phyloP scores from a whole-genome alignment of 2,888 invertebrate genomes.

The Phaonia tiefii region DNA sequence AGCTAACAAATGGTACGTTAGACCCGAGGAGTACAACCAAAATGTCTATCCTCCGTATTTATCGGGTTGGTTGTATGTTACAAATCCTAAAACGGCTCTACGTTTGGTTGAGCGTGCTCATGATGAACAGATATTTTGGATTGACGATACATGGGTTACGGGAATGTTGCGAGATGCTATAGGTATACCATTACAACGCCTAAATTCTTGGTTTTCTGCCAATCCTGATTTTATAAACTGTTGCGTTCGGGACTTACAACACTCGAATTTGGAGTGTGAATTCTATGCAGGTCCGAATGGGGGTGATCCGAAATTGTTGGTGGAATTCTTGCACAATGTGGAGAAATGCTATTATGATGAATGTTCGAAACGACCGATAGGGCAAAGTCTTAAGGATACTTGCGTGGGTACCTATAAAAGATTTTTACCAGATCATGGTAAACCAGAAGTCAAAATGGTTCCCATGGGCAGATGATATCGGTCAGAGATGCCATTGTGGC shows the following conservation, averaged over 20 bases:
- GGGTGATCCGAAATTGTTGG: slow-evolving; percentile 86
- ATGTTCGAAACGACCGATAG: slow-evolving; percentile 82
- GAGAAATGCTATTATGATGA: slow-evolving; percentile 83
- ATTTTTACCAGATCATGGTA: slow-evolving; percentile 76
- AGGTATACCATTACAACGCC: slow-evolving; percentile 82
- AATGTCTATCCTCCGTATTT: slow-evolving; percentile 87
- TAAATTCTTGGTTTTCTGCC: slow-evolving; percentile 85
- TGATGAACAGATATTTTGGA: slow-evolving; percentile 90
- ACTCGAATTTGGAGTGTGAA: slow-evolving; percentile 84
- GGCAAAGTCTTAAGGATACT: slow-evolving; percentile 82
- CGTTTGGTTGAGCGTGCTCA: slow-evolving; percentile 83
- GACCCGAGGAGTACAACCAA: slow-evolving; percentile 83
- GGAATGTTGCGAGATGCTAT: slow-evolving; percentile 86
- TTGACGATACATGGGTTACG: slow-evolving; percentile 93
- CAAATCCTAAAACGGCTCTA: slow-evolving; percentile 84
- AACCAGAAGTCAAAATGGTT: slow-evolving; percentile 74
- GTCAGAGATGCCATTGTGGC: background rate
- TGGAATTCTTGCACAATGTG: slow-evolving; percentile 84
- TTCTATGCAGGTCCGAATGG: slow-evolving; percentile 89
- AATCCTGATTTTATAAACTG: slow-evolving; percentile 88
- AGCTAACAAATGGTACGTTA: slow-evolving; percentile 91
- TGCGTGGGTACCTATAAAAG: slow-evolving; percentile 82
- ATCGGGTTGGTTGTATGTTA: slow-evolving; percentile 92
- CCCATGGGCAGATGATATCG: slow-evolving; percentile 71
- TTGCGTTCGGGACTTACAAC: slow-evolving; percentile 85